These are phyloP conservation scores for Autographa gamma DNA, from an alignment of 2,888 invertebrate species.

Conservation along the genomic window DNA sequence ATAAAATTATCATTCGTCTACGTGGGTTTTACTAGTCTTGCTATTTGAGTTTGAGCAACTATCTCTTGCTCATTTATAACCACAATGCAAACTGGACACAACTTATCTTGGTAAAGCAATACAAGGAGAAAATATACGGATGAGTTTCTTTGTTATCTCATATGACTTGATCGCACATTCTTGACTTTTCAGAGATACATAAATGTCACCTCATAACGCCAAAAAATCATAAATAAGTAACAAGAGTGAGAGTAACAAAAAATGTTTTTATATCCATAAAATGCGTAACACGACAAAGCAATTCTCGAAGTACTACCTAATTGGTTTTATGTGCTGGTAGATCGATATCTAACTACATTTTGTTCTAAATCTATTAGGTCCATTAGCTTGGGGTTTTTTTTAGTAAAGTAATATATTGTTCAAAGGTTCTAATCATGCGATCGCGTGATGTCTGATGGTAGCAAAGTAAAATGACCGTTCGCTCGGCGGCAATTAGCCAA, in stretches of 20 bases:
- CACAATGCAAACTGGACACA: too few species aligned
- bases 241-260: slow-evolving; percentile 28
- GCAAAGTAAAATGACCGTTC: slow-evolving; percentile 61
- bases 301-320: slow-evolving; percentile 46
- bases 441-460: slow-evolving; percentile 61
- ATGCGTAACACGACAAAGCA: slow-evolving; percentile 49
- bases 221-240: neutral
- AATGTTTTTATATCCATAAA: slow-evolving; percentile 29
- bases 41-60: too few species aligned
- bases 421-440: slow-evolving; percentile 66
- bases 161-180: too few species aligned
- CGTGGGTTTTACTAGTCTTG: too few species aligned
- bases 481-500: slow-evolving; percentile 62
- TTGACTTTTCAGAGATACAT: neutral
- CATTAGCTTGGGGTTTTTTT: slow-evolving; percentile 63
- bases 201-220: neutral
- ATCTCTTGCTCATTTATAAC: too few species aligned
- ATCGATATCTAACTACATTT: slow-evolving; percentile 60
- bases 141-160: neutral
- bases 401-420: slow-evolving; percentile 62
- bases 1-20: too few species aligned
- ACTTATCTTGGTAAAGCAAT: too few species aligned
- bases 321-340: slow-evolving; percentile 54
- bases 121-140: neutral
- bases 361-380: slow-evolving; percentile 70